Conservation (phyloP, 2,888 invertebrate genomes). For the Pteria penguin region DNA sequence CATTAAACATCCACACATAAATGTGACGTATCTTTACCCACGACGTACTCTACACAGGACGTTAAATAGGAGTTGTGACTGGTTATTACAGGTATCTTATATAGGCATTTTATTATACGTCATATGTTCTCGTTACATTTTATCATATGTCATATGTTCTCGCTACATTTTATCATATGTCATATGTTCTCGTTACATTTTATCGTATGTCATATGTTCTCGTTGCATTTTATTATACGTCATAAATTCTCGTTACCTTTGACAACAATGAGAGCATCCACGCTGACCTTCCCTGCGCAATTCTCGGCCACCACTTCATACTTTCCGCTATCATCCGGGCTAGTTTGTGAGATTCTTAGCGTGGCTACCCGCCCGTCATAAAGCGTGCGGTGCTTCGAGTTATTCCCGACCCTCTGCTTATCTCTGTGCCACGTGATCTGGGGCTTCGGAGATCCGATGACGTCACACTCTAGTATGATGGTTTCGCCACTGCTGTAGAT, state of each 20-base stretch:
- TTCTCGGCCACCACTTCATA: conserved; percentile 69
- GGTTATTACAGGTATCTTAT: too few species aligned
- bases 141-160: too few species aligned
- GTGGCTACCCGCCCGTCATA: conserved; percentile 69
- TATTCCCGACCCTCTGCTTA: conserved; percentile 45
- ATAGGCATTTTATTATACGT: too few species aligned
- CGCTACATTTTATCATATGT: too few species aligned
- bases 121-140: too few species aligned
- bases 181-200: too few species aligned
- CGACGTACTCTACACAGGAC: too few species aligned
- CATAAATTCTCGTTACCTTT: conserved; percentile 53
- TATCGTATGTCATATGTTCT: too few species aligned
- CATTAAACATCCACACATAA: too few species aligned
- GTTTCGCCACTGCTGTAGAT: conserved; percentile 61
- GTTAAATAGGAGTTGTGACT: too few species aligned
- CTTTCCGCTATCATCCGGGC: conserved; percentile 63
- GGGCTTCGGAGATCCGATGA: conserved; percentile 70
- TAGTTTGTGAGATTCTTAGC: conserved; percentile 60
- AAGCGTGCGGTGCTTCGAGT: conserved; percentile 40
- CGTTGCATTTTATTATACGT: too few species aligned
- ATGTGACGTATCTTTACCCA: too few species aligned
- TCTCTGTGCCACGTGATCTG: conserved; percentile 65
- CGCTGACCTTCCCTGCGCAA: conserved; percentile 62
- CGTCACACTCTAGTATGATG: conserved; percentile 67
- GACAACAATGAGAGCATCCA: conserved; percentile 64